Base-by-base conservation (phyloP, 2,113 vertebrate genomes). In the Podocnemis expansa region DNA sequence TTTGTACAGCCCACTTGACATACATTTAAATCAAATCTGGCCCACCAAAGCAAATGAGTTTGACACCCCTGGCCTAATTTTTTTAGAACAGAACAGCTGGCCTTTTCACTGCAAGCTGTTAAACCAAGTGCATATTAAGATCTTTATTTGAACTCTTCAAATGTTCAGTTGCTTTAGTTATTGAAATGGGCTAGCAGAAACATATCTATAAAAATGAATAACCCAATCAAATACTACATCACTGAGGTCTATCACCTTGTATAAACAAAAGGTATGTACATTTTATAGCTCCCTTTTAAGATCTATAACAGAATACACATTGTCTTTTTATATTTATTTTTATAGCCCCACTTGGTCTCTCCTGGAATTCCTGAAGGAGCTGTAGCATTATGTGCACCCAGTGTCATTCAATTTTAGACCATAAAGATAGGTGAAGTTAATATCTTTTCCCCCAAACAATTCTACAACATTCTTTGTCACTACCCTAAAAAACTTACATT, bases 1-100 rank as follows among this genome's bases (percentile, higher is more conserved):
- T n/a, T n/a, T n/a, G n/a, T n/a, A n/a, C n/a, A n/a, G n/a, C n/a
- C n/a, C n/a, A n/a, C n/a, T n/a, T n/a, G n/a, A n/a, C n/a, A n/a
- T n/a, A n/a, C n/a, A n/a, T n/a, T n/a, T n/a, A n/a, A n/a, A n/a
- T n/a, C n/a, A n/a, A n/a, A n/a, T n/a, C n/a, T n/a, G n/a, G n/a
- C 88, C n/a, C n/a, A n/a, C n/a, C n/a, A n/a, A n/a, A n/a, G n/a
- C 90, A 89, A 97, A 96, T 94, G 78, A 95, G 96, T 94, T 70
- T 96, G n/a, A n/a, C n/a, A n/a, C n/a, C n/a, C n/a, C n/a, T n/a
- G n/a, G 90, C 95, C 93, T 91, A 97, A 97, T 89, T 94, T 88
- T 92, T 93, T 83, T 56, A 85, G 93, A 70, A 70, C 2, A 86
- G 89, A 94, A 94, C 89, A 85, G 92, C 85, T 90, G 89, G 89